Evolutionary conservation across 2,888 invertebrate species (phyloP).

Genomic region (Pheosia gnoma): DNA sequence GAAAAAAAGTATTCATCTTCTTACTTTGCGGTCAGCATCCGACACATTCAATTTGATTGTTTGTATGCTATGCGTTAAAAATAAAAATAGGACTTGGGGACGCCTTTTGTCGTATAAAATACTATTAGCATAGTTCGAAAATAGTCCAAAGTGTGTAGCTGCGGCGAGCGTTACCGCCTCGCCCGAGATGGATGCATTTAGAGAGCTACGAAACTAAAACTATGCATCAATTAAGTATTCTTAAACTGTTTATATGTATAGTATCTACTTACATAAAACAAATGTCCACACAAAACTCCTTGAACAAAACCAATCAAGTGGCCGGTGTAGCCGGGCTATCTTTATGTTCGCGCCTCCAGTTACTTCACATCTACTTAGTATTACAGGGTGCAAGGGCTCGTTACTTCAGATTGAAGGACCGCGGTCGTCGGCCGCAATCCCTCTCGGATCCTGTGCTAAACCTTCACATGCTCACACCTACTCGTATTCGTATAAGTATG

Average conservation of each 20-base stretch:
- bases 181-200: slow-evolving; percentile 29
- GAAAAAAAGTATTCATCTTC: no score
- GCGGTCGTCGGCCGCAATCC: slow-evolving; percentile 70
- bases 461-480: slow-evolving; percentile 35
- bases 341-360: slow-evolving; percentile 66
- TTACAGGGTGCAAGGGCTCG: slow-evolving; percentile 61
- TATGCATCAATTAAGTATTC: neutral
- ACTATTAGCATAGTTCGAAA: slow-evolving; percentile 23
- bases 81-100: no score
- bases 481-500: slow-evolving; percentile 31
- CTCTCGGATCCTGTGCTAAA: slow-evolving; percentile 57
- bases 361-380: slow-evolving; percentile 78
- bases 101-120: neutral
- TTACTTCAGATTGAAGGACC: slow-evolving; percentile 77
- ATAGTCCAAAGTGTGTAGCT: slow-evolving; percentile 39
- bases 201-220: slow-evolving; percentile 24
- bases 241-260: no score
- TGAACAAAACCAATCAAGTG: slow-evolving; percentile 25
- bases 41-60: no score
- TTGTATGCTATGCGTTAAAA: no score
- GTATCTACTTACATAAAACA: slow-evolving; percentile 1
- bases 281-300: slow-evolving; percentile 18
- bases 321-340: slow-evolving; percentile 45
- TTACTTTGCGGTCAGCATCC: no score
- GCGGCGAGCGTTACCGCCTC: slow-evolving; percentile 47